phyloP scores from a whole-genome alignment of 2,113 vertebrate species.

The Puntigrus tetrazona region DNA sequence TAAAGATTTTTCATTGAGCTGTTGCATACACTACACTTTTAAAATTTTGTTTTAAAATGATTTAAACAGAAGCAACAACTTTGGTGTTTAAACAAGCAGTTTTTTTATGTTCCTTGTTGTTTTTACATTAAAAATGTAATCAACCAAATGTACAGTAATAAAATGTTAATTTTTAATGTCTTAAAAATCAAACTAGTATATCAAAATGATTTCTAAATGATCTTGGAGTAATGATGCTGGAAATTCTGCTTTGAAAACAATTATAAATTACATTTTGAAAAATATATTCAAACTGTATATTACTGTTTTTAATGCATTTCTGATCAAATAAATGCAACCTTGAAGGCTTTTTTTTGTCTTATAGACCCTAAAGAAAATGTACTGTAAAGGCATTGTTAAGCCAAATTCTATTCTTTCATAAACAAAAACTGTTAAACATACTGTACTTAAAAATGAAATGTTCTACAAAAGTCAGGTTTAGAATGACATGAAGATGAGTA shows the following conservation, averaged over 20 bases:
- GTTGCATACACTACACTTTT: neutral
- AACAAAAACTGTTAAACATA: neutral
- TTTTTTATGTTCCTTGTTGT: too few relatives aligned
- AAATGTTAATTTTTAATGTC: too few relatives aligned
- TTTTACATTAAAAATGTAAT: too few relatives aligned
- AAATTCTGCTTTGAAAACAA: neutral
- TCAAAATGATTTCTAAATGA: neutral
- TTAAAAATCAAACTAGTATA: too few relatives aligned
- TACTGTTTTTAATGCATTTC: neutral
- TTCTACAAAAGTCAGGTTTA: neutral
- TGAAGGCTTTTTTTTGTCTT: neutral
- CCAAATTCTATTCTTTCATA: neutral
- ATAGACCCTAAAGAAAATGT: neutral
- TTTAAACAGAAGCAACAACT: too few relatives aligned
- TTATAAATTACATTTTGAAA: neutral
- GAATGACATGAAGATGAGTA: neutral
- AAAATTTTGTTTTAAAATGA: too few relatives aligned
- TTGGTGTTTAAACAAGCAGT: too few relatives aligned
- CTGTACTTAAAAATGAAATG: neutral
- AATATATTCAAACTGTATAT: neutral
- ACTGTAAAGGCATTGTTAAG: neutral
- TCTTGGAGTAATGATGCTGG: neutral
- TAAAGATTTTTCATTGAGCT: slow-evolving; percentile 14
- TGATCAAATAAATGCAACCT: neutral
- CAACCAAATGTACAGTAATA: too few relatives aligned